Base-by-base conservation (phyloP, 2,888 invertebrate genomes). In the Leptura quadrifasciata region DNA sequence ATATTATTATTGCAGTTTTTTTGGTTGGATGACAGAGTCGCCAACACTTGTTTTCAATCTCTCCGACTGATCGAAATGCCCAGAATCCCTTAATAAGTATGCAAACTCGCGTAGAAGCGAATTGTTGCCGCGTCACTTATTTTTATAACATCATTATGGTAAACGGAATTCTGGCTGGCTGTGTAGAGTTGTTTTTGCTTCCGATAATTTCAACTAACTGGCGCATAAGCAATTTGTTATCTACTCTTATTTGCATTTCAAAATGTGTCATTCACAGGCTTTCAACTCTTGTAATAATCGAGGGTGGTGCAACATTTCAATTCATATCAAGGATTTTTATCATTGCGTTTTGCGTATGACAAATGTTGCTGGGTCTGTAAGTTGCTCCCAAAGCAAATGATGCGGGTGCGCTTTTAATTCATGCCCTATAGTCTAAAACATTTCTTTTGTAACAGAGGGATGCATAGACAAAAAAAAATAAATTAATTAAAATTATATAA, bases 71-170 rank as follows among this genome's bases (percentile, higher is more conserved):
- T 47, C 2, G 47, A 47, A 47, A 47, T n/a, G n/a, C 47, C 47
- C 17, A n/a, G n/a, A 12, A n/a, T 47, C n/a, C n/a, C 47, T 12
- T 47, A 47, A 47, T 47, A 47, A 47, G 47, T 47, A 47, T 47
- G 47, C 47, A 47, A 47, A 47, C 47, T 47, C 47, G n/a, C n/a
- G 47, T n/a, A n/a, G 5, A 47, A 47, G 15, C 47, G n/a, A 47
- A n/a, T 47, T 47, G 47, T 47, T 47, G 47, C 47, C 47, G 47
- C n/a, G n/a, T 47, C 47, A 47, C 47, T 47, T 47, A 47, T 47
- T 47, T 47, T 47, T 47, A 47, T 15, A 47, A 47, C 47, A 47
- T 47, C 17, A 47, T 39, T 39, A 39, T 39, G 39, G 39, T 12
- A 47, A n/a, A 47, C 47, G 47, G 2, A 47, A 15, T 47, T 4